Percentiles rank a stretch among this genome's conserved stretches.
phyloP scores from a whole-genome alignment of 2,797 vertebrate species.

The Malacoraja senta region DNA sequence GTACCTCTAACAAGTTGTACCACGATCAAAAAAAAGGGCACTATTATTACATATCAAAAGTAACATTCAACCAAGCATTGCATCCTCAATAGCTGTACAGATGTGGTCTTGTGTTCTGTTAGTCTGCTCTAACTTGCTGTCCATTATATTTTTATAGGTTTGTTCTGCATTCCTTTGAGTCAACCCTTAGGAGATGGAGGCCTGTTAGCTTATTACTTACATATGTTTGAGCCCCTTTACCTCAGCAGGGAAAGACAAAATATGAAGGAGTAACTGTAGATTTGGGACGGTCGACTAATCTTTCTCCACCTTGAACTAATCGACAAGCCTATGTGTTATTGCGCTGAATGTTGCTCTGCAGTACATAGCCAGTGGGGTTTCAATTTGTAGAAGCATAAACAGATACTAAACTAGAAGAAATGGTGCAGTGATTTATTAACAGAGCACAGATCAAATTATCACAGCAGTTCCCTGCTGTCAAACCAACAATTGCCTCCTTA shows the following conservation, averaged over 20 bases:
- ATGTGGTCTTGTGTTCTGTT: constrained; percentile 68
- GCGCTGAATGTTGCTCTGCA: constrained; percentile 63
- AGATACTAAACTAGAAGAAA: constrained; percentile 98
- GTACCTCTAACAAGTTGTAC: constrained; percentile 63
- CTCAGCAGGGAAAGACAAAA: constrained; percentile 94
- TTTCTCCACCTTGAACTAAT: constrained; percentile 99
- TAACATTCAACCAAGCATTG: constrained; percentile 55
- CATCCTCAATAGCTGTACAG: constrained; percentile 60
- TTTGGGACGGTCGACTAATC: constrained; percentile 77
- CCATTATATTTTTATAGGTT: constrained; percentile 98
- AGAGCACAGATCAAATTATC: constrained; percentile 96
- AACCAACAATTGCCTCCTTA: constrained; percentile 74
- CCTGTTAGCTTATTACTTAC: constrained; percentile 98
- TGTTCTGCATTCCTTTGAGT: constrained; percentile 98
- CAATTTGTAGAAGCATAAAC: constrained; percentile 99
- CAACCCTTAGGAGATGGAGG: constrained; percentile 80
- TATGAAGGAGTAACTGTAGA: constrained; percentile 72
- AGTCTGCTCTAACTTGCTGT: constrained; percentile 66
- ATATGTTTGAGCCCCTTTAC: constrained; percentile 92
- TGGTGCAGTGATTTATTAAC: constrained; percentile 93
- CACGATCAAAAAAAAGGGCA: constrained; percentile 65
- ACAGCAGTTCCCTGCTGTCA: constrained; percentile 82
- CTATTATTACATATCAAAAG: constrained; percentile 58
- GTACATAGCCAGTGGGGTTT: constrained; percentile 88
- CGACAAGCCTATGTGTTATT: constrained; percentile 73